Evolutionary conservation across 2,888 invertebrate genomes (phyloP).

Genomic region (Drosophila neonasuta): DNA sequence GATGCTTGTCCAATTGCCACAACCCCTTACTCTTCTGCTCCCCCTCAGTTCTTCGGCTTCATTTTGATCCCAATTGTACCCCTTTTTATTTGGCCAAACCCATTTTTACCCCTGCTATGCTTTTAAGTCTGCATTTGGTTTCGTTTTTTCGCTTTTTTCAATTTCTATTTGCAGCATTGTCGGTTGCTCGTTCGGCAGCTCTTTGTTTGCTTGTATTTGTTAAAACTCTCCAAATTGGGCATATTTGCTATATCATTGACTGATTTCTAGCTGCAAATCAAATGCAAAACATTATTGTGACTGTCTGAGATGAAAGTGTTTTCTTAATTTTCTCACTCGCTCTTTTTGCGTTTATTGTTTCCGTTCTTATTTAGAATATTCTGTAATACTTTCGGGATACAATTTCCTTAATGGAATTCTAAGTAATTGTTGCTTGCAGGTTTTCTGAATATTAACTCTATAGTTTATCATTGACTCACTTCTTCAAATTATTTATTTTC

Average conservation of each 20-base stretch:
- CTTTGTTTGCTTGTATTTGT: constrained; percentile 33
- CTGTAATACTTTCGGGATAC: too few relatives aligned
- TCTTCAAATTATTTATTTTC: too few relatives aligned
- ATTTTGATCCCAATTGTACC: not conserved
- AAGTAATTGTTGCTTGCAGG: too few relatives aligned
- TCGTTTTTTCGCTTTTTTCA: constrained; percentile 43
- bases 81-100: constrained; percentile 2
- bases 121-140: constrained; percentile 9
- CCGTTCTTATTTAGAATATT: too few relatives aligned
- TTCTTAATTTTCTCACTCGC: too few relatives aligned
- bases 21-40: not conserved
- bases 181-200: constrained; percentile 24
- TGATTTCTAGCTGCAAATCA: not conserved
- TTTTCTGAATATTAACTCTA: too few relatives aligned
- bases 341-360: too few relatives aligned
- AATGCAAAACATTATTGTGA: not conserved
- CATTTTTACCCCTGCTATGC: not conserved
- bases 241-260: constrained; percentile 15
- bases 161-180: constrained; percentile 46
- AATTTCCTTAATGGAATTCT: too few relatives aligned
- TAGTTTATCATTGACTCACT: too few relatives aligned
- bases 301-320: not conserved
- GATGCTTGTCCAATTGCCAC: constrained; percentile 57
- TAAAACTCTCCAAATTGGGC: constrained; percentile 4
- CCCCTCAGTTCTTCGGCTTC: not conserved